Conservation (phyloP, 2,797 vertebrate species). For the Pseudochirops corinnae region DNA sequence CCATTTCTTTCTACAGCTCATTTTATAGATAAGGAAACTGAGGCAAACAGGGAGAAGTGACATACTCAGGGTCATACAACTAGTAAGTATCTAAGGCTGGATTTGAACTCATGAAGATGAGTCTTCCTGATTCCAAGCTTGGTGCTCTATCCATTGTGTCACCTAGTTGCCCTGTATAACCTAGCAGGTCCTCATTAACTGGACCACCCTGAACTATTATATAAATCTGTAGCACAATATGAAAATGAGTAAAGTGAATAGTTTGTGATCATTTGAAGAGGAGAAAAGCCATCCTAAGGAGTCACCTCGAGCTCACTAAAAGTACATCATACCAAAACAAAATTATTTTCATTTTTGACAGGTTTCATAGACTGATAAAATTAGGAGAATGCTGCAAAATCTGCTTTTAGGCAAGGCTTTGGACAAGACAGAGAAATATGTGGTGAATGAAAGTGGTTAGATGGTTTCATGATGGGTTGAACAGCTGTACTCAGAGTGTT, state of each 20-base stretch:
- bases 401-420: not conserved
- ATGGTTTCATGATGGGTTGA: not conserved
- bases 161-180: not conserved
- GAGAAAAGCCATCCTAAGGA: not conserved
- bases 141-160: no score
- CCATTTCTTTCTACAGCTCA: not conserved
- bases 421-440: not conserved
- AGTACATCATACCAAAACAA: not conserved
- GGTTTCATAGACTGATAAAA: not conserved
- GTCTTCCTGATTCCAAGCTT: not conserved
- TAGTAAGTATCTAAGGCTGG: not conserved
- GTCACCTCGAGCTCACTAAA: not conserved
- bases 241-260: not conserved
- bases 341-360: not conserved
- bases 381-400: not conserved
- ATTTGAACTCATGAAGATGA: not conserved
- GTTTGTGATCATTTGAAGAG: not conserved
- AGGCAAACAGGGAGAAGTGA: not conserved
- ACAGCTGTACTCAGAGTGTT: not conserved
- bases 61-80: not conserved
- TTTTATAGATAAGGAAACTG: not conserved
- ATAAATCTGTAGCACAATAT: not conserved
- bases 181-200: not conserved
- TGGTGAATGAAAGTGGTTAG: not conserved
- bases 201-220: not conserved